Conservation (phyloP, 2,113 vertebrate species). For the Eulemur rufifrons region DNA sequence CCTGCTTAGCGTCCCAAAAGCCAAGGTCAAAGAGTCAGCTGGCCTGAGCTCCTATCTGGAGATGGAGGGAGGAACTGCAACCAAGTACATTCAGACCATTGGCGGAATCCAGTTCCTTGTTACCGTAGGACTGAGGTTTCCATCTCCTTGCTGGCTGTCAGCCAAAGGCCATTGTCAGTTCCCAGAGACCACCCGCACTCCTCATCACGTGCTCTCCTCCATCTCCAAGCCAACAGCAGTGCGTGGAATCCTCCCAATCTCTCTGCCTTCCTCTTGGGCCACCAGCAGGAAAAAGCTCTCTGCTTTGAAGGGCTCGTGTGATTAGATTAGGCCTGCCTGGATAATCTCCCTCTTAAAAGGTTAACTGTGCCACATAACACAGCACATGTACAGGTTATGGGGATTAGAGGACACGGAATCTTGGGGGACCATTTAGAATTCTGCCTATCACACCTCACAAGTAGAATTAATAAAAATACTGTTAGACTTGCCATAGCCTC, state of each 20-base stretch:
- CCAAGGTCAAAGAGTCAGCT: background rate
- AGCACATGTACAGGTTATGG: background rate
- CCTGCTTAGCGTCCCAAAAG: background rate
- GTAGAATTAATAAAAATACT: background rate
- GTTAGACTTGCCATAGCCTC: background rate
- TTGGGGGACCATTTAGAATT: background rate
- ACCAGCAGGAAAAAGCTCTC: background rate
- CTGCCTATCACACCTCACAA: background rate
- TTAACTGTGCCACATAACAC: background rate
- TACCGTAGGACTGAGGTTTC: background rate
- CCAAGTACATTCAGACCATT: background rate
- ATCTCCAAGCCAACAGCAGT: background rate
- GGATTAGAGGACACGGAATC: background rate
- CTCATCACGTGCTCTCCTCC: background rate
- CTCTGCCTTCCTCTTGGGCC: background rate
- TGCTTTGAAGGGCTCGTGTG: background rate
- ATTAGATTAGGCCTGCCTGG: background rate
- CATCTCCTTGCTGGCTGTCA: background rate
- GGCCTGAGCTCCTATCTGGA: background rate
- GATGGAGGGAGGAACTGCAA: background rate
- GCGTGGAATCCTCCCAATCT: background rate
- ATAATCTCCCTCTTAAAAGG: background rate
- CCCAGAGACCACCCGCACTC: background rate
- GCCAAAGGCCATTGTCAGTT: background rate
- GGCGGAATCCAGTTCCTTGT: background rate